phyloP scores from a whole-genome alignment of 2,797 vertebrate genomes.

The Oreortyx pictus region DNA sequence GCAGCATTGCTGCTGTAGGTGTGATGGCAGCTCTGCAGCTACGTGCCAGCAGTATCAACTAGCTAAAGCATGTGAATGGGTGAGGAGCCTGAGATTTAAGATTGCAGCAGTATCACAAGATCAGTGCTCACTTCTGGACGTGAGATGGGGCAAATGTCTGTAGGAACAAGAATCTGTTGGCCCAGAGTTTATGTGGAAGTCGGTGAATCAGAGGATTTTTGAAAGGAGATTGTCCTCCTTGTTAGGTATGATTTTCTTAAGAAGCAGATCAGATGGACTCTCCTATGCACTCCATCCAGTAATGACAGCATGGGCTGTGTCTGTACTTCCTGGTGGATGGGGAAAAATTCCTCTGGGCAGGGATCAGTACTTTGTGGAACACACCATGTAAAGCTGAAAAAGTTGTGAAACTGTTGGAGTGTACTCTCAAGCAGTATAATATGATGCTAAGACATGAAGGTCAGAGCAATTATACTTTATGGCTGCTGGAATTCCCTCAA shows the following conservation, averaged over 20 bases:
- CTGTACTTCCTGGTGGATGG: not conserved
- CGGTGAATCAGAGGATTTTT: not conserved
- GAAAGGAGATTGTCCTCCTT: not conserved
- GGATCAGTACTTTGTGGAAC: not conserved
- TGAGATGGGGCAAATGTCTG: not conserved
- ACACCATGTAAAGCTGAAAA: not conserved
- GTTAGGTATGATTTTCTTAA: not conserved
- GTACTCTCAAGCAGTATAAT: not conserved
- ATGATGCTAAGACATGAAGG: not conserved
- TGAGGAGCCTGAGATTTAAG: not conserved
- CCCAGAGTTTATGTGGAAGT: rapidly evolving
- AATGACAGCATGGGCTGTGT: rapidly evolving
- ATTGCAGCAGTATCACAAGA: not conserved
- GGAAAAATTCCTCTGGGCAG: not conserved
- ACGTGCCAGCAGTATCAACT: rapidly evolving
- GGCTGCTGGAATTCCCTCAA: not conserved
- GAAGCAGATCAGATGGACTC: not conserved
- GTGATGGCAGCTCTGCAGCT: rapidly evolving
- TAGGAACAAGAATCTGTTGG: not conserved
- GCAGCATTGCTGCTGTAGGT: not conserved
- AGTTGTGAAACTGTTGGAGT: not conserved
- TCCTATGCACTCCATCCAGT: not conserved
- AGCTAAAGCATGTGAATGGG: rapidly evolving
- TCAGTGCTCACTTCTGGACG: not conserved
- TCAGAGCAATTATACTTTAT: not conserved